phyloP scores from a whole-genome alignment of 2,113 vertebrate genomes.

The Aspiorhynchus laticeps region DNA sequence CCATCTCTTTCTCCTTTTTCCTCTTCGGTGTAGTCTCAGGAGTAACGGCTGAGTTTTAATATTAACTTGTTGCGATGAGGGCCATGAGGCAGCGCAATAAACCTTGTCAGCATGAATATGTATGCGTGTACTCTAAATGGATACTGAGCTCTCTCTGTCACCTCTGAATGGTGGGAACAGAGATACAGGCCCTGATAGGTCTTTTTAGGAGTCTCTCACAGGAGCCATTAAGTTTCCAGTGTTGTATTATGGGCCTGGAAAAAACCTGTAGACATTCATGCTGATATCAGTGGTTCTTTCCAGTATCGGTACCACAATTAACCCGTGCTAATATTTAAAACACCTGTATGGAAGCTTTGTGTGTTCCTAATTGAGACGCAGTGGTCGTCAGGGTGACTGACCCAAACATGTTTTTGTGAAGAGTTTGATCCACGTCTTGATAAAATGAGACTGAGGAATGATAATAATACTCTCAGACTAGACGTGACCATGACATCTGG shows the following conservation, averaged over 20 bases:
- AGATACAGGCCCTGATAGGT: constrained; percentile 63
- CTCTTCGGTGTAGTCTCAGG: constrained; percentile 21
- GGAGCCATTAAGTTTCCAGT: constrained; percentile 50
- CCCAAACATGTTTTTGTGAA: constrained; percentile 11
- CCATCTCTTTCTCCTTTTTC: constrained; percentile 12
- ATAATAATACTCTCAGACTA: constrained; percentile 51
- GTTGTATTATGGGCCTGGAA: constrained; percentile 47
- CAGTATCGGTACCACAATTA: constrained; percentile 20
- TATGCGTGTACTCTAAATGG: constrained; percentile 63
- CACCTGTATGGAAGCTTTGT: constrained; percentile 1
- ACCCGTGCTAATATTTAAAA: constrained; percentile 1
- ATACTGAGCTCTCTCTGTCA: constrained; percentile 58
- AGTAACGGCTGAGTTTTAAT: constrained; percentile 48
- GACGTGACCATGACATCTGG: constrained; percentile 71
- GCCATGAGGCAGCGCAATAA: constrained; percentile 44
- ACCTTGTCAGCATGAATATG: constrained; percentile 68
- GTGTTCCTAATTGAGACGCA: not conserved
- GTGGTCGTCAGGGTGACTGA: constrained; percentile 26
- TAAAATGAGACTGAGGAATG: not conserved
- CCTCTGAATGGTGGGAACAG: constrained; percentile 70
- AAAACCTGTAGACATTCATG: constrained; percentile 34
- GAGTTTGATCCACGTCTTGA: not conserved
- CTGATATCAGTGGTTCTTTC: constrained; percentile 45
- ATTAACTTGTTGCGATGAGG: constrained; percentile 59
- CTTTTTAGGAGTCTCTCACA: constrained; percentile 55